Percentiles rank a stretch among this genome's conserved stretches.
Evolutionary conservation across 2,888 invertebrate species (phyloP).

Genomic region (Eristalinus aeneus): DNA sequence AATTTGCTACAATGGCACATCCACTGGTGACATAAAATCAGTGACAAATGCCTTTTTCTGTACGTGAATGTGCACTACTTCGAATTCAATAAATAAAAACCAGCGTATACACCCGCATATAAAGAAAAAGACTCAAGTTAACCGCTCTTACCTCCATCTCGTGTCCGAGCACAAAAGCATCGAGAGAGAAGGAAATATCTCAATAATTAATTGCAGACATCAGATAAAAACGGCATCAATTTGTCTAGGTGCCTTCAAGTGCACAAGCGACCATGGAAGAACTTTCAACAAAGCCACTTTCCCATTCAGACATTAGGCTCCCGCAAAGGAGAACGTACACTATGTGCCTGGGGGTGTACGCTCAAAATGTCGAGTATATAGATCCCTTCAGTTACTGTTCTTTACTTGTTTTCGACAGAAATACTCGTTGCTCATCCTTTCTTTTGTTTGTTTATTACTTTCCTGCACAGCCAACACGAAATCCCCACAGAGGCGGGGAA

Average conservation of each 20-base stretch:
- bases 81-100: background rate
- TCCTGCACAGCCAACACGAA: constrained; percentile 57
- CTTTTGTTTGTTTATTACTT: constrained; percentile 69
- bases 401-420: constrained; percentile 58
- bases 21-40: background rate
- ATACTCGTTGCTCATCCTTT: constrained; percentile 70
- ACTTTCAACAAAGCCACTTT: constrained; percentile 58
- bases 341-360: background rate
- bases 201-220: constrained; percentile 81
- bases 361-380: constrained; percentile 1
- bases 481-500: background rate
- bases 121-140: background rate
- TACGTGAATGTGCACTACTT: background rate
- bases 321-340: background rate
- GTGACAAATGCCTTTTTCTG: background rate
- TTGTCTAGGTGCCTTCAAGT: constrained; percentile 71
- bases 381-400: background rate
- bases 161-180: background rate
- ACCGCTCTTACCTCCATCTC: background rate
- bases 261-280: constrained; percentile 58
- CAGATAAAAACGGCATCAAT: constrained; percentile 75
- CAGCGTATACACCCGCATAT: background rate
- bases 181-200: constrained; percentile 61
- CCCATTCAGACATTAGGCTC: constrained; percentile 7
- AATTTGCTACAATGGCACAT: background rate